Conservation (phyloP, 1,140 invertebrate genomes). For the Pemphigus obesinymphae region DNA sequence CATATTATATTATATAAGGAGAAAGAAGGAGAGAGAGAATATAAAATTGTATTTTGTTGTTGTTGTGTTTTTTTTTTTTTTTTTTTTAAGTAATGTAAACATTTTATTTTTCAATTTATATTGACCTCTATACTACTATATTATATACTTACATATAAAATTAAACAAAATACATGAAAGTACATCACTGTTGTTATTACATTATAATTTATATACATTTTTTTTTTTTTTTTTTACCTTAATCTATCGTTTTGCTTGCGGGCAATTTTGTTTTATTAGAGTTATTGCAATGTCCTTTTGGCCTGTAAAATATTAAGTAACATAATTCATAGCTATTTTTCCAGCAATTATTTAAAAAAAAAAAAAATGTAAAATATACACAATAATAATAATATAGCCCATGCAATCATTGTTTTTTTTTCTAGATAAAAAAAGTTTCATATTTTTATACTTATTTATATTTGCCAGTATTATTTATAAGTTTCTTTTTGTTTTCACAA, state of each 20-base stretch:
- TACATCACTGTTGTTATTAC: background rate
- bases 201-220: background rate
- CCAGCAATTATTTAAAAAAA: no score
- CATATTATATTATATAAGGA: background rate
- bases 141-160: conserved; percentile 36
- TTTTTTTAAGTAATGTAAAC: conserved; percentile 15
- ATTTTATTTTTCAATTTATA: conserved; percentile 36
- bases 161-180: conserved; percentile 11
- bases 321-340: no score
- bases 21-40: conserved; percentile 27
- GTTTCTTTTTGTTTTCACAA: no score
- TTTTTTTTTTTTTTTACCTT: background rate
- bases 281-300: conserved; percentile 56
- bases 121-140: conserved; percentile 18
- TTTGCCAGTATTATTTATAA: no score
- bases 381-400: no score
- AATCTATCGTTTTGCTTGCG: conserved; percentile 45
- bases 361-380: no score
- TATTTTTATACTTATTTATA: no score
- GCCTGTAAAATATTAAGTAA: conserved; percentile 53
- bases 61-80: conserved; percentile 27
- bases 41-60: conserved; percentile 33
- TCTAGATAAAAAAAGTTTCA: no score
- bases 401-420: no score
- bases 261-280: conserved; percentile 56